Base-by-base conservation (phyloP, 2,888 invertebrate genomes). In the Lepidochitona cinerea region DNA sequence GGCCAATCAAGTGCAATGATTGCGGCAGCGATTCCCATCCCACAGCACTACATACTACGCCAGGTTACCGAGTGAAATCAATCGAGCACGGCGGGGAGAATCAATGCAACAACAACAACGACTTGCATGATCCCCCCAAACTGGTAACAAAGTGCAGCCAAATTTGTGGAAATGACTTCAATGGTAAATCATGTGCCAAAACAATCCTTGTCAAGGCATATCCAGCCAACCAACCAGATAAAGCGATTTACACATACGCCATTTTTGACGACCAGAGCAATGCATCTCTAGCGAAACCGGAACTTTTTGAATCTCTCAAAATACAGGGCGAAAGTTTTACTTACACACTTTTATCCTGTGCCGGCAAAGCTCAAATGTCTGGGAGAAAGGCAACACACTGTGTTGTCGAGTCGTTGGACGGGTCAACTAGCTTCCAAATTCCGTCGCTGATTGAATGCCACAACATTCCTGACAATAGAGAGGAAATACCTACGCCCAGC, bases 241-340 rank as follows among this genome's bases (percentile, higher is more conserved):
- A 59, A 23, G 23, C 54, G 26, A 41, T 59, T 0, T 29, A 37
- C 14, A 36, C 70, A n/a, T 81, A 80, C 53, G 74, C 74, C 18
- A 65, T 77, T 4, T 23, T 78, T 14, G 81, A 80, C 37, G 79
- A 81, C 52, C 81, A 81, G 37, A 81, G 79, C 68, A 79, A 78
- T 35, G 23, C 67, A 23, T 67, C 77, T 6, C 36, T 79, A 26
- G 78, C 74, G 5, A 67, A 54, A n/a, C 18, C 73, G 32, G 64
- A 72, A 14, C 67, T 81, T 23, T 79, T 81, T 53, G 77, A 74
- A 6, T 26, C 26, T 1, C 36, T 81, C 33, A 49, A 67, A 6
- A 59, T 70, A 0, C 7, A 72, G 2, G 29, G 68, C 23, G 67
- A 70, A 9, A 18, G 37, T 4, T 26, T 49, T 3, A 35, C 52